Percentiles rank a stretch among this genome's conserved stretches.
Conservation (phyloP, 2,888 invertebrate genomes). For the Timandra comae region DNA sequence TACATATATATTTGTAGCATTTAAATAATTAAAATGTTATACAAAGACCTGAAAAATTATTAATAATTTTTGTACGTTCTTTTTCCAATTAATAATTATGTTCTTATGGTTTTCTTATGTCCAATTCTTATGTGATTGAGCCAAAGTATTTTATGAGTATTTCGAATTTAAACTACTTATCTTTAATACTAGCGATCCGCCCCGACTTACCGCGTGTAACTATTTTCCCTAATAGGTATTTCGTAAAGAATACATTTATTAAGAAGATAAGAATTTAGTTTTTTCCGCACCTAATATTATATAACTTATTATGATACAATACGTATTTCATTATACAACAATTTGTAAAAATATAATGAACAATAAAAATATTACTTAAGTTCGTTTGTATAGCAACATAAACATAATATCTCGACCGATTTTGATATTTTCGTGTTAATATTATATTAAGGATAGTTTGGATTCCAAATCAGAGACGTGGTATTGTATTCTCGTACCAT, state of each 20-base stretch:
- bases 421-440: no score
- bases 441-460: no score
- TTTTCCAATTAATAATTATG: neutral
- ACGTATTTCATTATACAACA: neutral
- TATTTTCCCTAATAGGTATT: neutral
- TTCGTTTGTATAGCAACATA: no score
- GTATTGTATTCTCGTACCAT: no score
- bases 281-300: no score
- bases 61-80: neutral
- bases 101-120: neutral
- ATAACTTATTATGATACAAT: no score
- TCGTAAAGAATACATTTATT: neutral
- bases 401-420: no score
- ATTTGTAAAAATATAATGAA: neutral
- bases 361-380: no score
- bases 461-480: no score
- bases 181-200: no score
- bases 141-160: neutral
- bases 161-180: neutral
- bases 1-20: constrained; percentile 10
- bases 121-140: neutral
- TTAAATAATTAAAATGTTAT: neutral
- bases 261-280: no score
- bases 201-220: neutral
- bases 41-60: neutral